phyloP scores from a whole-genome alignment of 2,888 invertebrate genomes.

The Agonopterix subpropinquella region DNA sequence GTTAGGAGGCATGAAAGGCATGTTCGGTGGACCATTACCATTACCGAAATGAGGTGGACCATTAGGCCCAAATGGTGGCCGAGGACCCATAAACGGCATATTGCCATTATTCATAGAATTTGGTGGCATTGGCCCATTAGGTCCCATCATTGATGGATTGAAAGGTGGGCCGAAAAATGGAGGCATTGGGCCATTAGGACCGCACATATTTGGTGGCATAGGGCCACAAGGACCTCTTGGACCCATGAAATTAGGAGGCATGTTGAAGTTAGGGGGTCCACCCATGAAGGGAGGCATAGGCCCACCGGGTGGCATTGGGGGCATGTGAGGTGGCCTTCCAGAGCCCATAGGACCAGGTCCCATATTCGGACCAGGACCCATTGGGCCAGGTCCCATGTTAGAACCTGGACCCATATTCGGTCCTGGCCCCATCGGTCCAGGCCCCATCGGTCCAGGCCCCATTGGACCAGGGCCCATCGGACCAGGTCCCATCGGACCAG shows the following conservation, averaged over 20 bases:
- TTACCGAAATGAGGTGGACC: slow-evolving; percentile 48
- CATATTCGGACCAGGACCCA: slow-evolving; percentile 19
- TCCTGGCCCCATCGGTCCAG: too few species aligned
- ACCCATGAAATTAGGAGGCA: slow-evolving; percentile 61
- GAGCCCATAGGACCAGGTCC: slow-evolving; percentile 20
- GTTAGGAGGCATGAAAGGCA: slow-evolving; percentile 47
- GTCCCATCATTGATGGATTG: slow-evolving; percentile 32
- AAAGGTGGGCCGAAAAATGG: slow-evolving; percentile 39
- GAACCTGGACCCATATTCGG: slow-evolving; percentile 24
- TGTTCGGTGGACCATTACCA: slow-evolving; percentile 36
- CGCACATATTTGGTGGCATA: slow-evolving; percentile 37
- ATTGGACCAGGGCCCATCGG: slow-evolving; percentile 24
- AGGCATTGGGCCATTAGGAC: slow-evolving; percentile 39
- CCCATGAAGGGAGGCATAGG: slow-evolving; percentile 43
- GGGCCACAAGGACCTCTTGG: slow-evolving; percentile 44
- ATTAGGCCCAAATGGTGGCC: slow-evolving; percentile 56
- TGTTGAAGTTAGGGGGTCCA: slow-evolving; percentile 52
- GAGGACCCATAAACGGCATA: slow-evolving; percentile 54
- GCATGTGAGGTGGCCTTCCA: slow-evolving; percentile 14
- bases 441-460: slow-evolving; percentile 19
- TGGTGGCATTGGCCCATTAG: slow-evolving; percentile 42
- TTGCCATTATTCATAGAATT: slow-evolving; percentile 33
- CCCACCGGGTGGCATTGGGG: slow-evolving; percentile 24
- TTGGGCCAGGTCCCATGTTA: slow-evolving; percentile 21
- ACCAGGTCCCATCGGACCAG: slow-evolving; percentile 16